Percentiles rank a stretch among this genome's conserved stretches.
Conservation (phyloP, 2,888 invertebrate genomes). For the Synergus laeviventris region DNA sequence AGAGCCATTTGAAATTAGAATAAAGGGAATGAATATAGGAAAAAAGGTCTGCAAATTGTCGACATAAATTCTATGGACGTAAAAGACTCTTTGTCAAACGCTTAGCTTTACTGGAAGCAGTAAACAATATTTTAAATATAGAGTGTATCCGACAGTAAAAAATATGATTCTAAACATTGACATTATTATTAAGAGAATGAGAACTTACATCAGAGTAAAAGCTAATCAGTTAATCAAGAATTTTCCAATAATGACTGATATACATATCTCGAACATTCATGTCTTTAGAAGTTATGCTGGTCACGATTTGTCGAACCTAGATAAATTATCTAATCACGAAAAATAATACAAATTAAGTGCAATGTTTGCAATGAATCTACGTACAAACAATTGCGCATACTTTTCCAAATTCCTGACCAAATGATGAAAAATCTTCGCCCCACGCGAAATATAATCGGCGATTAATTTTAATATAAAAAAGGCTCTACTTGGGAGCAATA, state of each 20-base stretch:
- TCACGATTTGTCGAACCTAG: constrained; percentile 17
- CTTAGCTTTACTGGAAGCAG: neutral
- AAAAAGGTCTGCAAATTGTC: neutral
- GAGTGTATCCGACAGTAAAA: neutral
- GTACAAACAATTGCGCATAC: neutral
- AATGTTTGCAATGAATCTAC: neutral
- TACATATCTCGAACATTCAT: neutral
- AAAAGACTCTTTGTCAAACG: neutral
- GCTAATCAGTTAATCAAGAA: neutral
- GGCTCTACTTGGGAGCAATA: neutral
- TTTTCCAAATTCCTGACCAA: neutral
- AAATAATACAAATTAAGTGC: constrained; percentile 5
- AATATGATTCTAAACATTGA: neutral
- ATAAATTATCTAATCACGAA: constrained; percentile 23
- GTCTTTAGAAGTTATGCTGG: neutral
- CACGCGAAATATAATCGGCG: constrained; percentile 4
- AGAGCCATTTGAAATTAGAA: neutral
- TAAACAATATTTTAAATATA: neutral
- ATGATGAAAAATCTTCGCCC: neutral
- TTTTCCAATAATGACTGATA: neutral
- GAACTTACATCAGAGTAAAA: neutral
- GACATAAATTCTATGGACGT: neutral
- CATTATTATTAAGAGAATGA: neutral
- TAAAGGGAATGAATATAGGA: neutral
- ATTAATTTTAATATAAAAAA: constrained; percentile 30